These are phyloP conservation scores for Pterois miles DNA, from an alignment of 2,797 vertebrate genomes.

Conservation along the genomic window DNA sequence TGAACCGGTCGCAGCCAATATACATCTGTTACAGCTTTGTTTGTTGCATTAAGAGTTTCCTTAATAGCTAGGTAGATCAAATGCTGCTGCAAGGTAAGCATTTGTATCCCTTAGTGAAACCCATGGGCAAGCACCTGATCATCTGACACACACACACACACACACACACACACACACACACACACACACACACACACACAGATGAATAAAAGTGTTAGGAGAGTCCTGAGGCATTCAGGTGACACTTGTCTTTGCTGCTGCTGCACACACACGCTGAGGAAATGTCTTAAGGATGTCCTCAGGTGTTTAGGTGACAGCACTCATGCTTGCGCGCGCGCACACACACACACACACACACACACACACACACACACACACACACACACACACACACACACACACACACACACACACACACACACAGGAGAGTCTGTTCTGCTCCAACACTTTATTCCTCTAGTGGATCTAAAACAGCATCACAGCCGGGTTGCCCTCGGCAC, in stretches of 20 bases:
- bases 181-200: slow-evolving; percentile 31
- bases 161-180: slow-evolving; percentile 34
- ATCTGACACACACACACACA: slow-evolving; percentile 34
- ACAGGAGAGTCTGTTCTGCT: slow-evolving; percentile 33
- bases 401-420: neutral
- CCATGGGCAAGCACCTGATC: slow-evolving; percentile 45
- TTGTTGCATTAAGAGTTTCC: neutral
- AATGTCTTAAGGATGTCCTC: slow-evolving; percentile 32
- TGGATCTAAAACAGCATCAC: slow-evolving; percentile 47
- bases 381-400: neutral
- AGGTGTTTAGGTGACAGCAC: slow-evolving; percentile 29
- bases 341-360: neutral
- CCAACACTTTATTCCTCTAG: slow-evolving; percentile 28
- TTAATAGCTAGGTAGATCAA: neutral
- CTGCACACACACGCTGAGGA: neutral
- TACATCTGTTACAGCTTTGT: neutral
- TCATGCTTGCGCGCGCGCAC: neutral
- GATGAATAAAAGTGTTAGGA: slow-evolving; percentile 11
- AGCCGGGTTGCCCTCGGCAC: slow-evolving; percentile 44
- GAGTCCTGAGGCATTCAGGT: slow-evolving; percentile 51
- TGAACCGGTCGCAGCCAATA: neutral
- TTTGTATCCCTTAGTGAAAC: slow-evolving; percentile 22
- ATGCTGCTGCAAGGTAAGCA: slow-evolving; percentile 20
- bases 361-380: neutral
- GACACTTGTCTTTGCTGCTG: slow-evolving; percentile 6